Conservation (phyloP, 2,797 vertebrate genomes). For the Intellagama lesueurii region DNA sequence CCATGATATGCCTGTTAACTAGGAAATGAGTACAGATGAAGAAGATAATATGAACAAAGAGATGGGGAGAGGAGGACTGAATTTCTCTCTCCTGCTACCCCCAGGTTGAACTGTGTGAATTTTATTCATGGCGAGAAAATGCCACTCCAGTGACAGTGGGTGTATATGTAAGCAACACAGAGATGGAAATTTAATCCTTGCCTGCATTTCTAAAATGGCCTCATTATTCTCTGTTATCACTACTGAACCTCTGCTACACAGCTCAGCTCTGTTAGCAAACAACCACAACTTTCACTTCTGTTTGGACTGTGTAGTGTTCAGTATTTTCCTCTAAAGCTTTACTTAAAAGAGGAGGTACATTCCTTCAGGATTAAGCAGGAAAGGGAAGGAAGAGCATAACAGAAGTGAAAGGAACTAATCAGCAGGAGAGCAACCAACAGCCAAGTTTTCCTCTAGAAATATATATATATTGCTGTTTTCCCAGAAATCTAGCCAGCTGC, state of each 20-base stretch:
- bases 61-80: not conserved
- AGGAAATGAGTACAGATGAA: not conserved
- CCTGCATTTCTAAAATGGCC: slow-evolving; percentile 41
- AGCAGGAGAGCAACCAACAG: not conserved
- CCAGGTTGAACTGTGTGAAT: slow-evolving; percentile 28
- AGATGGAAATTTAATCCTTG: slow-evolving; percentile 37
- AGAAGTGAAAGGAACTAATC: slow-evolving; percentile 10
- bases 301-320: slow-evolving; percentile 17
- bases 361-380: slow-evolving; percentile 14
- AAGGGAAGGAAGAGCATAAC: slow-evolving; percentile 8
- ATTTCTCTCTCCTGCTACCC: not conserved
- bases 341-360: not conserved
- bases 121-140: slow-evolving; percentile 32
- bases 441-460: too few species aligned
- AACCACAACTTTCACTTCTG: slow-evolving; percentile 27
- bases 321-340: not conserved
- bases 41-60: not conserved
- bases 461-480: not conserved
- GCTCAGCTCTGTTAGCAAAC: slow-evolving; percentile 24
- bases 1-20: not conserved
- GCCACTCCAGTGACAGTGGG: slow-evolving; percentile 13
- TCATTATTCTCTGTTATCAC: slow-evolving; percentile 38
- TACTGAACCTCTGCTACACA: slow-evolving; percentile 28
- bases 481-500: not conserved
- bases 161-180: not conserved